phyloP scores from a whole-genome alignment of 2,113 vertebrate species.

The Hucho hucho region DNA sequence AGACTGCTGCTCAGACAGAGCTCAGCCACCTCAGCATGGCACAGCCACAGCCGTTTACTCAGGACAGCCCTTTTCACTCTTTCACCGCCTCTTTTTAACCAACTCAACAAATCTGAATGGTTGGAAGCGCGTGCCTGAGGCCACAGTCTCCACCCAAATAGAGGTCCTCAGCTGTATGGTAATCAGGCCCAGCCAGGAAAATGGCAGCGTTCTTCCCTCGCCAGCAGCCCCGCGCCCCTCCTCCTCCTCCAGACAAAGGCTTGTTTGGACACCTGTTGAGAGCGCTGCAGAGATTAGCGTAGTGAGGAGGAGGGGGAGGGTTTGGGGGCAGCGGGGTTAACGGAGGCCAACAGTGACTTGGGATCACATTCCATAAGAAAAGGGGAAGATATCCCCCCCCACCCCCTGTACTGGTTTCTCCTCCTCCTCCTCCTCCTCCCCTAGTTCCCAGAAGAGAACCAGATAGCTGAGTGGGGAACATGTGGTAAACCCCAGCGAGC shows the following conservation, averaged over 20 bases:
- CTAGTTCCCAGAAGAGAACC: slow-evolving; percentile 45
- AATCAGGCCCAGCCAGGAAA: slow-evolving; percentile 82
- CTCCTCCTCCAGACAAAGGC: slow-evolving; percentile 79
- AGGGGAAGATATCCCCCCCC: slow-evolving; percentile 32
- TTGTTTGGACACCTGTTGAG: slow-evolving; percentile 90
- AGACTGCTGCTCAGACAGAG: slow-evolving; percentile 45
- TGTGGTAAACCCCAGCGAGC: slow-evolving; percentile 41
- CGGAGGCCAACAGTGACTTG: slow-evolving; percentile 76
- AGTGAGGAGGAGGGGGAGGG: slow-evolving; percentile 45
- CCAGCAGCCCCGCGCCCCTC: slow-evolving; percentile 56
- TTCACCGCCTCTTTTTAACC: slow-evolving; percentile 67
- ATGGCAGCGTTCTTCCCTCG: slow-evolving; percentile 76
- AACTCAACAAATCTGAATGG: slow-evolving; percentile 76
- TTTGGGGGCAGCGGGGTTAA: slow-evolving; percentile 68
- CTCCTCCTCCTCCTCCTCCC: slow-evolving; percentile 30
- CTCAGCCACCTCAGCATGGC: slow-evolving; percentile 49
- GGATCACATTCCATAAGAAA: slow-evolving; percentile 79
- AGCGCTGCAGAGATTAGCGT: slow-evolving; percentile 74
- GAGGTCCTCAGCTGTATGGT: slow-evolving; percentile 88
- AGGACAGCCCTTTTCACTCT: slow-evolving; percentile 43
- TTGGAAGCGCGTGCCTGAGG: slow-evolving; percentile 66
- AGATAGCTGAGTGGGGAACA: slow-evolving; percentile 42
- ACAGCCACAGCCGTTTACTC: slow-evolving; percentile 70
- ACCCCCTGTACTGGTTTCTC: slow-evolving; percentile 24
- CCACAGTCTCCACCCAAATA: slow-evolving; percentile 61